These are phyloP conservation scores for Coenonympha glycerion DNA, from an alignment of 2,888 invertebrate genomes.

Conservation along the genomic window DNA sequence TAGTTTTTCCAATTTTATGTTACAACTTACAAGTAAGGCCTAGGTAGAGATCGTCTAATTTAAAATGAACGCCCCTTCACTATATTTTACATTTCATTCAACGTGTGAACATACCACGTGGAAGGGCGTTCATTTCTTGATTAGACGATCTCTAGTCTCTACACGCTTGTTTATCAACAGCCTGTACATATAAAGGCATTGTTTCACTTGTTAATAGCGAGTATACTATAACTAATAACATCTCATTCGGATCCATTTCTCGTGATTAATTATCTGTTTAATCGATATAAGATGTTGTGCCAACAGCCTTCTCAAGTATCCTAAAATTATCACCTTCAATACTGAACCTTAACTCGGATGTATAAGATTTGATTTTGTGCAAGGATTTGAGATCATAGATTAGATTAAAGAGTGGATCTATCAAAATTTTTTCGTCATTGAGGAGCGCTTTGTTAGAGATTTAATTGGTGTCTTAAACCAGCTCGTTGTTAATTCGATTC, in stretches of 20 bases:
- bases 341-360: conserved; percentile 27
- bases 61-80: too few species aligned
- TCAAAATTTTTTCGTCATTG: conserved; percentile 70
- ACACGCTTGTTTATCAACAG: conserved; percentile 12
- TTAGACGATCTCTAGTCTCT: background rate
- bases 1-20: too few species aligned
- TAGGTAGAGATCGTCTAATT: too few species aligned
- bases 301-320: conserved; percentile 68
- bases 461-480: conserved; percentile 75
- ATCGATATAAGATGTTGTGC: conserved; percentile 76
- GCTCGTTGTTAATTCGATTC: conserved; percentile 71
- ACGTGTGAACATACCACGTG: too few species aligned
- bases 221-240: conserved; percentile 75
- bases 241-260: conserved; percentile 76
- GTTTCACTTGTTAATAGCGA: conserved; percentile 75
- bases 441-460: conserved; percentile 71
- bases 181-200: conserved; percentile 38
- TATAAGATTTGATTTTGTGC: conserved; percentile 34
- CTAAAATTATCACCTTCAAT: conserved; percentile 28
- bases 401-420: conserved; percentile 74
- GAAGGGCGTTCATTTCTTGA: too few species aligned
- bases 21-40: too few species aligned
- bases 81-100: too few species aligned
- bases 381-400: conserved; percentile 50
- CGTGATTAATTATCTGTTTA: conserved; percentile 77